Evolutionary conservation across 2,797 vertebrate species (phyloP).

Genomic region (Syngnathus acus): DNA sequence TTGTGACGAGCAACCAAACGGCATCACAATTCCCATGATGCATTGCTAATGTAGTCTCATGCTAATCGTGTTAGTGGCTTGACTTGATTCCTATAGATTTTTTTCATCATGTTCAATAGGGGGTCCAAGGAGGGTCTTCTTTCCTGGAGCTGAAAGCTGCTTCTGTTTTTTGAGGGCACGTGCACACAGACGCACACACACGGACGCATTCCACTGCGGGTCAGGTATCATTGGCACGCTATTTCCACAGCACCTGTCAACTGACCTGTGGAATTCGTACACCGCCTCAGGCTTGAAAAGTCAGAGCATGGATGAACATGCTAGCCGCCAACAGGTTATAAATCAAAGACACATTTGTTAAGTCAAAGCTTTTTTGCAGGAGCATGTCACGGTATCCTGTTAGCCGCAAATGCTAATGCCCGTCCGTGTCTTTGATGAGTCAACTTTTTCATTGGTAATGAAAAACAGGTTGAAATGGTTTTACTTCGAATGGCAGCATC

Average conservation of each 20-base stretch:
- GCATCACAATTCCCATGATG: neutral
- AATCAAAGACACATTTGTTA: neutral
- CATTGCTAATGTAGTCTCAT: slow-evolving; percentile 1
- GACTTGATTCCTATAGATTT: neutral
- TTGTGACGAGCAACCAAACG: neutral
- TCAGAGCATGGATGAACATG: neutral
- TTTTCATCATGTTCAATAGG: neutral
- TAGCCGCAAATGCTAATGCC: neutral
- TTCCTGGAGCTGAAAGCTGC: neutral
- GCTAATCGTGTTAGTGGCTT: neutral
- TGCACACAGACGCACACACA: neutral
- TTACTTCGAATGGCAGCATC: no score
- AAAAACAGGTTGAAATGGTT: no score
- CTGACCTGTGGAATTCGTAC: slow-evolving; percentile 14
- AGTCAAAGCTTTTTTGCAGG: neutral
- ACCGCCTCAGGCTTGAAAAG: neutral
- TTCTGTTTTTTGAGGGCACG: neutral
- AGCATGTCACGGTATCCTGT: neutral
- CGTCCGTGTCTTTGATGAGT: neutral
- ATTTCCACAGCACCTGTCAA: slow-evolving; percentile 24
- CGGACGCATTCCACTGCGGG: slow-evolving; percentile 21
- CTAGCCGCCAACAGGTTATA: neutral
- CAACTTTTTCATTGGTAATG: neutral
- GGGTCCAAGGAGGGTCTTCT: neutral
- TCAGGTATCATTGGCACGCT: slow-evolving; percentile 36